Evolutionary conservation across 2,113 vertebrate genomes (phyloP), one percentile per base, ranked within the genome.

Genomic region (Oenanthe oenanthe): DNA sequence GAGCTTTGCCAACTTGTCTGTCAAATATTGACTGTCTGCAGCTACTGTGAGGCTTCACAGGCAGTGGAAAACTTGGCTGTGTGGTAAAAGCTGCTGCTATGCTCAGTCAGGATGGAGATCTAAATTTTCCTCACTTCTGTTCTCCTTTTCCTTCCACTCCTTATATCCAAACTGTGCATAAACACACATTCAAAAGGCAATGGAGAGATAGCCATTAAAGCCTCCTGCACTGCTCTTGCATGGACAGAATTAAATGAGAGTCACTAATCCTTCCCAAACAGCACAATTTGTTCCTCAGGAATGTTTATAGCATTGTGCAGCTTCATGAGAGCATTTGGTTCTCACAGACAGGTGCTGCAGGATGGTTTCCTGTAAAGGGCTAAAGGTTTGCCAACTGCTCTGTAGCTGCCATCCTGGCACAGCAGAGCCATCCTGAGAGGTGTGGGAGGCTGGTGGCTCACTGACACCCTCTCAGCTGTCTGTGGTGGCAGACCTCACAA

Each of bases 1-100:
- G 62, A 38, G 60, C 88, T 94, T 86, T 85, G 79, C 83, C 91
- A 93, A 10, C 60, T 88, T 83, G 51, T 80, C 91, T 95, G 0
- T 88, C 88, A 94, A 86, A 95, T 88, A 63, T 63, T 88, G 96
- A 71, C 79, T 80, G 34, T 67, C 67, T 77, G 75, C 83, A 94
- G 68, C 85, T 80, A 80, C 76, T 3, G 1, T 38, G 67, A 88
- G 72, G 58, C 17, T n/a, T 77, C 83, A 32, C 20, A 82, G 67
- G 67, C 67, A 80, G n/a, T 12, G 25, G 38, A 40, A 88, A 89
- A 47, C 26, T 62, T 83, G 88, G 58, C 54, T 88, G 71, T 0
- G 3, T 85, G 75, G 47, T 57, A 62, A 85, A 83, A 90, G 29
- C 72, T 84, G 21, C 24, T 57, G 71, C 72, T 90, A 12, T 18